Base-by-base conservation (phyloP, 2,113 vertebrate genomes). In the Glaucidium brasilianum region DNA sequence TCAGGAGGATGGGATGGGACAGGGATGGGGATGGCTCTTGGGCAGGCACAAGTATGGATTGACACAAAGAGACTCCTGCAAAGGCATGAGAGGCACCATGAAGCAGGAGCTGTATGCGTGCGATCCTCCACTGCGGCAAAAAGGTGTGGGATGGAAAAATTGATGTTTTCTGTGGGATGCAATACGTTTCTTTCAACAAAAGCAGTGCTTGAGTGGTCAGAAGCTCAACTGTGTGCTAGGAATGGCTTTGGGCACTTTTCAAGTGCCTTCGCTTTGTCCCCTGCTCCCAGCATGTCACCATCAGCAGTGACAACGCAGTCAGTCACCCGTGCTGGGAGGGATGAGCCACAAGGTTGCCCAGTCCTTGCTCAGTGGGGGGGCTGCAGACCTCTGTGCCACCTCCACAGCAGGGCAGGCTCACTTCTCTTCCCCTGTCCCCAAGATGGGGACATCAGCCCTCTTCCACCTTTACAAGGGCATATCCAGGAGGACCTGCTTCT, bases 231-330 rank as follows among this genome's bases (percentile, higher is more conserved):
- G 2, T 17, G 37, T 55, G 47, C 41, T 92, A 67, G 83, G 23
- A 75, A 79, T 8, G 18, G 50, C 66, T 85, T 41, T 47, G 26
- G 62, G 53, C 67, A 41, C 58, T 72, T 83, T 64, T 16, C 8
- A 47, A n/a, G 16, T 8, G 53, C 8, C 13, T 66, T 85, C 0
- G 0, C 35, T 79, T 83, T 1, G 3, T 56, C 29, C 39, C 27
- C 53, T 79, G 45, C 23, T 92, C 58, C 43, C 79, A 88, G 52
- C 58, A 59, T 1, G 1, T 81, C 39, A 35, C 22, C 16, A 30
- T 22, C 16, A 30, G 59, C 66, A 92, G 78, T 47, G 79, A 79
- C 62, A 94, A 50, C 0, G 10, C 56, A 67, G 67, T 53, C 56
- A 67, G 67, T 53, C 52, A 75, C 22, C 47, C 8, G 0, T 75